Base-by-base conservation (phyloP, 2,888 invertebrate genomes). In the Sycophila texana region DNA sequence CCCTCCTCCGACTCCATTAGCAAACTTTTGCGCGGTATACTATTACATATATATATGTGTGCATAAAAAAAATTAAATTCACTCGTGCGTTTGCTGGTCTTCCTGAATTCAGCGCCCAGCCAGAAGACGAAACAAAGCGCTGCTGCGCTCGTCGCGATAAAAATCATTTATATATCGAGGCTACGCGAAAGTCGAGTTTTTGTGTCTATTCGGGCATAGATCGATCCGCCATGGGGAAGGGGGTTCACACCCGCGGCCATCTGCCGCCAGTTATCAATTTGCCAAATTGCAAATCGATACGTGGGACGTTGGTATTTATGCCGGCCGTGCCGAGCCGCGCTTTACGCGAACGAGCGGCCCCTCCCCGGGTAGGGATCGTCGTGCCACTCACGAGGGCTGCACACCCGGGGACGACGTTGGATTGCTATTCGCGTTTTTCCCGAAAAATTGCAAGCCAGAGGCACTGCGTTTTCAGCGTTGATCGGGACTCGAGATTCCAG, bases 221-320 rank as follows among this genome's bases (percentile, higher is more conserved):
- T 53, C 16, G 53, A 53, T 14, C 26, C 26, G 3, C 3, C 53
- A 14, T 12, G 53, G 4, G 16, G 16, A 4, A 12, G 14, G 53
- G 53, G 53, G 4, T 14, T 2, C 4, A 16, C 53, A 10, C 57
- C 39, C 39, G 63, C 80, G 84, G 84, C 85, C 84, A 86, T 86
- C 87, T 86, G 86, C 83, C 84, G 85, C 86, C 39, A 84, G 86
- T 88, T 89, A 87, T 88, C 88, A 89, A 88, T 89, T 88, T 88
- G 85, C 86, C 85, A 87, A 88, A 89, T 88, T 87, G 87, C 87
- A 86, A 88, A 88, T 88, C 88, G 86, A 86, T 87, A 86, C 81
- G 75, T 53, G 63, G 20, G 4, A 22, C n/a, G 22, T 57, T 14
- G 60, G 58, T 75, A 55, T 39, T 30, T 16, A 22, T n/a, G 58